Evolutionary conservation across 1,140 invertebrate species (phyloP), one percentile per base, ranked within the genome.

Genomic region (Bemisia tabaci): DNA sequence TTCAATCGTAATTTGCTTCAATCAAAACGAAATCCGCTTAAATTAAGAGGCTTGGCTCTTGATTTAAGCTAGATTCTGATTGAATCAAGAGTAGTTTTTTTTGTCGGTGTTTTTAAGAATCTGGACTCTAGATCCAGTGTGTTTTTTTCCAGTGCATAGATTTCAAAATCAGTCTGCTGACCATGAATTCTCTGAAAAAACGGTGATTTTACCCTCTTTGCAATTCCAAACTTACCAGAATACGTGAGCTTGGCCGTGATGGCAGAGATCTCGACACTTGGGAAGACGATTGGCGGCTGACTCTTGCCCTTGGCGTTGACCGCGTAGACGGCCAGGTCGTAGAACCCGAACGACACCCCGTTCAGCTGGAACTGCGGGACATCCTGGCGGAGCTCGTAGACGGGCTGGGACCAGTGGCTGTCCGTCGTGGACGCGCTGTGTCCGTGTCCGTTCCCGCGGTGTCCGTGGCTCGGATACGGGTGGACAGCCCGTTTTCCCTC

Each of bases 271-370:
- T 48, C 33, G n/a, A 58, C 24, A 21, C 48, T 48, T 12, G n/a
- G 64, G 21, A 59, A 33, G 12, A 68, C 24, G 12, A 58, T 60
- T 22, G 58, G 22, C 21, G 67, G 26, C 24, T 84, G 80, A 74
- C 86, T 88, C 64, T 80, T 79, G 39, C 88, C 88, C 71, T 84
- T 86, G 59, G 82, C 80, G 75, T 91, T 91, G 70, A 83, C 82
- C 33, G 88, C 84, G 72, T 87, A 89, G 63, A 91, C 74, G 25
- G 79, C 80, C 60, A 90, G 80, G 67, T 84, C 82, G 76, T 89
- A 88, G 26, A 79, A 84, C 63, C 87, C 87, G 1, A 87, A 82
- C 67, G 85, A 83, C 69, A 88, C 77, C 26, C 82, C 83, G 65
- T 79, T 79, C 64, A 87, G 81, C 63, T 81, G 81, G 75, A 89